phyloP scores from a whole-genome alignment of 1,140 invertebrate genomes.

The Hestina assimilis region DNA sequence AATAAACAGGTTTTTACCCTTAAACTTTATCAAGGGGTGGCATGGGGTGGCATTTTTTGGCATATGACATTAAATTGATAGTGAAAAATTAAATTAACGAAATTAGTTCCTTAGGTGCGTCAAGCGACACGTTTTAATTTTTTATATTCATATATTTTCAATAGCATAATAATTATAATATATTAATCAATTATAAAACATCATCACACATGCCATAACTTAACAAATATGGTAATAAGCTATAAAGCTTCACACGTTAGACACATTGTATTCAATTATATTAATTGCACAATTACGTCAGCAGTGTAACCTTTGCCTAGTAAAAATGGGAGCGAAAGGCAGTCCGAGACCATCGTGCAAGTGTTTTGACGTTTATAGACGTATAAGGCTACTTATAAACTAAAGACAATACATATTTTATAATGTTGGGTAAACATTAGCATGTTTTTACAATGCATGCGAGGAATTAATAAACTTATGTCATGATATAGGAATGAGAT shows the following conservation, averaged over 20 bases:
- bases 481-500: too few relatives aligned
- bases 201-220: background rate
- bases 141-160: too few relatives aligned
- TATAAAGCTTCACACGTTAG: background rate
- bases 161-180: too few relatives aligned
- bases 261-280: conserved; percentile 2
- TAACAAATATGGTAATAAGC: background rate
- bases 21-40: too few relatives aligned
- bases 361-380: conserved; percentile 14
- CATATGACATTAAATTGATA: too few relatives aligned
- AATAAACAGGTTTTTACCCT: too few relatives aligned
- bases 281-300: conserved; percentile 12
- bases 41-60: too few relatives aligned
- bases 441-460: too few relatives aligned
- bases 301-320: conserved; percentile 33
- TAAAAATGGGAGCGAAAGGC: conserved; percentile 35
- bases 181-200: background rate
- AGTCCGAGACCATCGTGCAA: conserved; percentile 16
- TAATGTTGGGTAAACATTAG: background rate
- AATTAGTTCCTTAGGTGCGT: too few relatives aligned
- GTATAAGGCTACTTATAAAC: background rate
- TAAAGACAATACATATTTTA: background rate
- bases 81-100: too few relatives aligned
- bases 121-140: too few relatives aligned
- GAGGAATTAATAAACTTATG: too few relatives aligned